Evolutionary conservation across 2,888 invertebrate genomes (phyloP).

Genomic region (Epinotia nisella): DNA sequence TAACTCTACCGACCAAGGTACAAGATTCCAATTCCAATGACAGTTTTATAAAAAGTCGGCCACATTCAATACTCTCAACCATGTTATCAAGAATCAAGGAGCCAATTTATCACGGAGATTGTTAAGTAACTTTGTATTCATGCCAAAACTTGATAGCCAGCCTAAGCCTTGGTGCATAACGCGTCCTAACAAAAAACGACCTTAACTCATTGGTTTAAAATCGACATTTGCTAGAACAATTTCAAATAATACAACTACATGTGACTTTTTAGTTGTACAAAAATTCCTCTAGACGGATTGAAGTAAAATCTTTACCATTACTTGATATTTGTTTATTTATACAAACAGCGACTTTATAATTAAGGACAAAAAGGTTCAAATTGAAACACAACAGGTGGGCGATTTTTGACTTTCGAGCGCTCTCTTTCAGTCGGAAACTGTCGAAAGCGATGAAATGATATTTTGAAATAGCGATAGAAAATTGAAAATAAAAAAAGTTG

Average conservation of each 20-base stretch:
- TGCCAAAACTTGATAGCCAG: constrained; percentile 10
- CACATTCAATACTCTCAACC: no score
- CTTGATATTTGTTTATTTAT: neutral
- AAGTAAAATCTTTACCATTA: no score
- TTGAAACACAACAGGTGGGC: neutral
- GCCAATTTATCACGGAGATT: no score
- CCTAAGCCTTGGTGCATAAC: constrained; percentile 14
- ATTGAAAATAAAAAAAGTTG: no score
- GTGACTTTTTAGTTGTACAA: neutral
- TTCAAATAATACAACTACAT: constrained; percentile 8
- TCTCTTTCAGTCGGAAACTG: no score
- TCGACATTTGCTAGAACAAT: neutral
- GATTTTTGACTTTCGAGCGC: no score
- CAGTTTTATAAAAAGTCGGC: no score
- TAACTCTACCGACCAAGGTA: no score
- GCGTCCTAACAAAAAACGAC: constrained; percentile 12
- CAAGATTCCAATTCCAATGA: no score
- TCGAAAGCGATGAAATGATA: no score
- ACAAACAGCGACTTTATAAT: neutral
- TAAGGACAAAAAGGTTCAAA: neutral
- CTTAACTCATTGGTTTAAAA: constrained; percentile 3
- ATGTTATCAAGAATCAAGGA: no score
- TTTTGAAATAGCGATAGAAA: no score
- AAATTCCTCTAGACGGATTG: neutral
- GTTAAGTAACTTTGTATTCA: neutral